phyloP scores from a whole-genome alignment of 2,888 invertebrate species.

The Clistopyga incitator region DNA sequence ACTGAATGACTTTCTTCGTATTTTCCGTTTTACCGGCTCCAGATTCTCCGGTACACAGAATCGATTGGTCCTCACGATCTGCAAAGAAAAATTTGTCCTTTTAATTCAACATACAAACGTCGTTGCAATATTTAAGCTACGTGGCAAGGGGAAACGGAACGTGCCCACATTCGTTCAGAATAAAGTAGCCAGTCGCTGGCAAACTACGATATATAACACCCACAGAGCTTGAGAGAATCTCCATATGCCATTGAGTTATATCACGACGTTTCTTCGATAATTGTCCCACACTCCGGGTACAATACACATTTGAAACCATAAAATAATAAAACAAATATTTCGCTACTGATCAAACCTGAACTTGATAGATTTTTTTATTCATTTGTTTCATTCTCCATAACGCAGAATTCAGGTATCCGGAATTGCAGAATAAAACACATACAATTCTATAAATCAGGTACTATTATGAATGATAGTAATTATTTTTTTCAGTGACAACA shows the following conservation, averaged over 20 bases:
- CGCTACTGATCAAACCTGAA: not conserved
- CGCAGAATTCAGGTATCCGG: too few relatives aligned
- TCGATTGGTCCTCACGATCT: slow-evolving; percentile 99
- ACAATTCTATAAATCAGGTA: too few relatives aligned
- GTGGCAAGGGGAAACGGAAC: slow-evolving; percentile 28
- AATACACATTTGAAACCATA: slow-evolving; percentile 10
- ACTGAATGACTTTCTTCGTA: slow-evolving; percentile 99
- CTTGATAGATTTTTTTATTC: too few relatives aligned
- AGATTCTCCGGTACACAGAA: slow-evolving; percentile 99
- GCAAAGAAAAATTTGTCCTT: slow-evolving; percentile 79
- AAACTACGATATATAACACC: slow-evolving; percentile 53
- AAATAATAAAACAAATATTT: not conserved
- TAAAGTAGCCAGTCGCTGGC: slow-evolving; percentile 21
- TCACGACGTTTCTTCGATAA: slow-evolving; percentile 39
- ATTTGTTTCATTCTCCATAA: too few relatives aligned
- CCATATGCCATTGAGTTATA: slow-evolving; percentile 55
- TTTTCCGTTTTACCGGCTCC: slow-evolving; percentile 99
- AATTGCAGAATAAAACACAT: not conserved
- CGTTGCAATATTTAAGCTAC: slow-evolving; percentile 14
- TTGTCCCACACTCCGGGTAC: slow-evolving; percentile 2
- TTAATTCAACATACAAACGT: not conserved
- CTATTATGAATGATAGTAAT: too few relatives aligned
- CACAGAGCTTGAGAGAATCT: slow-evolving; percentile 59
- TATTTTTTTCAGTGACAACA: too few relatives aligned
- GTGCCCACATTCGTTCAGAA: slow-evolving; percentile 51